A percentile compares a stretch with the other conserved stretches of the same genome.
phyloP scores from a whole-genome alignment of 92 coral and sea anemone genomes.

The Bergia puertoricense region DNA sequence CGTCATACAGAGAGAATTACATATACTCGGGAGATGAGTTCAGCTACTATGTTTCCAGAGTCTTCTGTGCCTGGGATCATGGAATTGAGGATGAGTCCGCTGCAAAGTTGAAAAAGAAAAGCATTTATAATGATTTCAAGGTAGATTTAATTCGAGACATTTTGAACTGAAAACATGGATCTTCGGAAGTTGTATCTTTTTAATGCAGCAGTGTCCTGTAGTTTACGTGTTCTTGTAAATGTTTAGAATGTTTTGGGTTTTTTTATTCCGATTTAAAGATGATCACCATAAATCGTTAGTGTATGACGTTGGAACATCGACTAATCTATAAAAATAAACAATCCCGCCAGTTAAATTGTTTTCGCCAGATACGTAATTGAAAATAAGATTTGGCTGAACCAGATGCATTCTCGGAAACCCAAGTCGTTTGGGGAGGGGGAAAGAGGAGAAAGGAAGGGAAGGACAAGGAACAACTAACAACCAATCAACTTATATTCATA shows the following conservation, averaged over 20 bases:
- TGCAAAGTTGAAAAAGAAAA: slow-evolving; percentile 79
- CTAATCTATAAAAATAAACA: too few relatives aligned
- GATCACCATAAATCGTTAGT: too few relatives aligned
- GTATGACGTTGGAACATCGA: too few relatives aligned
- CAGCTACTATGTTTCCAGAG: slow-evolving; percentile 70
- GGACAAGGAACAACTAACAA: too few relatives aligned
- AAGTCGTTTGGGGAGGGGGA: too few relatives aligned
- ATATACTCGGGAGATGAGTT: slow-evolving; percentile 85
- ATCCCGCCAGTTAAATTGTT: too few relatives aligned
- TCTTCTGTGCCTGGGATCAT: slow-evolving; percentile 96
- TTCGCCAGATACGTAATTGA: too few relatives aligned
- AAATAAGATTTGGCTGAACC: too few relatives aligned
- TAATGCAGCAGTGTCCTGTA: not conserved
- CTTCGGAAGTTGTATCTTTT: not conserved
- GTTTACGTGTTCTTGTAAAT: not conserved
- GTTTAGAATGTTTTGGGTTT: not conserved
- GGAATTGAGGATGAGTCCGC: slow-evolving; percentile 85
- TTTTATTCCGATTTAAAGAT: too few relatives aligned
- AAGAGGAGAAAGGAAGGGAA: too few relatives aligned
- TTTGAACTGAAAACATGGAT: not conserved
- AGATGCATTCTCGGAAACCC: too few relatives aligned
- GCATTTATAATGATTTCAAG: slow-evolving; percentile 89
- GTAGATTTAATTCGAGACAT: slow-evolving; percentile 39
- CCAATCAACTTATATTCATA: not conserved
- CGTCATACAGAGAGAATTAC: slow-evolving; percentile 88